Conservation (phyloP, 2,797 vertebrate species). For the Lagothrix lagotricha region DNA sequence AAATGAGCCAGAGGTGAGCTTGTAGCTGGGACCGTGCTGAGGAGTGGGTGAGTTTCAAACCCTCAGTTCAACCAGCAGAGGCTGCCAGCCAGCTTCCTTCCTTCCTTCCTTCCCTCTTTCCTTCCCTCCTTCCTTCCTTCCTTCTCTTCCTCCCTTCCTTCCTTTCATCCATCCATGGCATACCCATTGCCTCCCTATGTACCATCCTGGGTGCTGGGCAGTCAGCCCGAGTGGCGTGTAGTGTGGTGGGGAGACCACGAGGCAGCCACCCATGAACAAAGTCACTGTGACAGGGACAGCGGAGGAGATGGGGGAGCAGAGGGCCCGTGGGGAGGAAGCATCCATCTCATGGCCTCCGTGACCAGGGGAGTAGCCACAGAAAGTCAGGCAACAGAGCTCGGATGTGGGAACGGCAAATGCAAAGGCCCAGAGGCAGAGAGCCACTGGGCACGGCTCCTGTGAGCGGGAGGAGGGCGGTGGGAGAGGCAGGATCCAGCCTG, state of each 20-base stretch:
- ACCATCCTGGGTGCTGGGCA: not conserved
- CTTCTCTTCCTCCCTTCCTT: fast-evolving
- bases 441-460: not conserved
- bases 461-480: fast-evolving
- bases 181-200: fast-evolving
- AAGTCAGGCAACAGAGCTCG: not conserved
- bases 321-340: not conserved
- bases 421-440: not conserved
- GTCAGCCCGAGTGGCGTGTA: no score
- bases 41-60: not conserved
- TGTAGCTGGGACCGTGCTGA: not conserved
- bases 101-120: fast-evolving
- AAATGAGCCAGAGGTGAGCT: constrained; percentile 72
- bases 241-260: not conserved
- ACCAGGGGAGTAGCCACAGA: not conserved
- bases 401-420: fast-evolving
- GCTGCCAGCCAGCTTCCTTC: fast-evolving
- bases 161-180: fast-evolving
- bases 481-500: not conserved
- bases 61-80: not conserved
- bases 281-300: not conserved
- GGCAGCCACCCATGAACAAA: not conserved
- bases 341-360: not conserved
- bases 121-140: fast-evolving
- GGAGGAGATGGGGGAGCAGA: not conserved